These are phyloP conservation scores for Spea bombifrons DNA, from an alignment of 2,113 vertebrate genomes.

Conservation along the genomic window DNA sequence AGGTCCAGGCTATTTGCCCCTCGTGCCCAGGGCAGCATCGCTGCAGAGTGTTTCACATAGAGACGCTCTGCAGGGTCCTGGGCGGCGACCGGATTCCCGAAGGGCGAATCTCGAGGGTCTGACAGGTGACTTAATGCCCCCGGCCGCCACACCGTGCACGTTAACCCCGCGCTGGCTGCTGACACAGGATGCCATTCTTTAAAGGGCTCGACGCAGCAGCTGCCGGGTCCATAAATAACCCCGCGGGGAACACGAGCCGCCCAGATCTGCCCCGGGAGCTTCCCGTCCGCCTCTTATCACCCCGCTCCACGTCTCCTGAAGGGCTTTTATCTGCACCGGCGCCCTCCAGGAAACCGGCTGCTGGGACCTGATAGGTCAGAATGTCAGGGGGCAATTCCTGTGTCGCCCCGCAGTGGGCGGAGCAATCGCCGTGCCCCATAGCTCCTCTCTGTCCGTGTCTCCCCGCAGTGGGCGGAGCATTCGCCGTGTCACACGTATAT, in stretches of 20 bases:
- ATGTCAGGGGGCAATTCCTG: too few species aligned
- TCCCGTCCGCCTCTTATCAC: slow-evolving; percentile 10
- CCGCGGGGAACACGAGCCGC: slow-evolving; percentile 8
- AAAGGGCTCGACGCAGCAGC: slow-evolving; percentile 34
- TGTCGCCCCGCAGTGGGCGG: too few species aligned
- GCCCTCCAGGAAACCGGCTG: background rate
- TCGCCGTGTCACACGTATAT: background rate
- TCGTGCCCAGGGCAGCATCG: too few species aligned
- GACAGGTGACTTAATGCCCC: slow-evolving; percentile 4
- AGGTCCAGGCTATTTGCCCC: too few species aligned
- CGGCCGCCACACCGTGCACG: background rate
- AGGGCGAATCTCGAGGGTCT: background rate
- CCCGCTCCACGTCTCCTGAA: background rate
- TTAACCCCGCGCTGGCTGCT: slow-evolving; percentile 7
- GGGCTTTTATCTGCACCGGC: background rate
- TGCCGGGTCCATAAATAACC: slow-evolving; percentile 25
- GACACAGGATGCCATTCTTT: slow-evolving; percentile 5
- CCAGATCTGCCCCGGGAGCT: slow-evolving; percentile 22
- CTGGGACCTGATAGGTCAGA: too few species aligned
- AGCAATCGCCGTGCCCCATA: too few species aligned
- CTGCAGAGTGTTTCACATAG: too few species aligned
- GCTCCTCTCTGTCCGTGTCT: too few species aligned
- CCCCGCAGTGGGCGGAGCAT: too few species aligned
- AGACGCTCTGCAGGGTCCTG: too few species aligned
- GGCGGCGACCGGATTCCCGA: background rate